Evolutionary conservation across 2,888 invertebrate species (phyloP), one percentile per base, ranked within the genome.

Genomic region (Euphydryas editha): DNA sequence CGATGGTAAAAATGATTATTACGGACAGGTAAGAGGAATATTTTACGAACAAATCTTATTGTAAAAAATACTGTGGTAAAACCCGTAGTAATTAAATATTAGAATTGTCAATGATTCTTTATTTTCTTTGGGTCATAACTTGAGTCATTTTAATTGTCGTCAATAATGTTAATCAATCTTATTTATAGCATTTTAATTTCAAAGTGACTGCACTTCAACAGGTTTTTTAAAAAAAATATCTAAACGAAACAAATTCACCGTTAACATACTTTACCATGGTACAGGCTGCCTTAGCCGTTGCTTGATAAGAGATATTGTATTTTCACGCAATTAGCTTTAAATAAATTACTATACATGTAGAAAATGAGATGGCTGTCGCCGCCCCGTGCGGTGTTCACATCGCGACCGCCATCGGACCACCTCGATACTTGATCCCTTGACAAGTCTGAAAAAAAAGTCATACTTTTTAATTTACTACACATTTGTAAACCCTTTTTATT

Each of bases 311-410:
- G 77, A 80, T 77, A 82, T 56, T 69, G 74, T 77, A 77, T 84
- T 84, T 85, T 86, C 83, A 83, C 86, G 83, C 85, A 83, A 83
- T 87, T 87, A 86, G 85, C 84, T 86, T 86, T 83, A 84, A 88
- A 88, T 88, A 86, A 87, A 85, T 81, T 80, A 83, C 79, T 78
- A 81, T 62, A 62, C 54, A 47, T 55, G 64, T 80, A 81, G 78
- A 80, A 78, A 80, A 81, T 80, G 82, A 86, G 78, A 80, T 81
- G 80, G 75, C 76, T 79, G 77, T 74, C 75, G 76, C 79, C 83
- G 80, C 81, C 81, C 81, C 80, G 82, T 77, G 81, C 79, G 78
- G 82, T 76, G 75, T 66, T 78, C 73, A 69, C 79, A 83, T 83
- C 82, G 77, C 79, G 73, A 66, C 70, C 74, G 57, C 71, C 79